phyloP scores from a whole-genome alignment of 2,797 vertebrate species.

The Masticophis lateralis region DNA sequence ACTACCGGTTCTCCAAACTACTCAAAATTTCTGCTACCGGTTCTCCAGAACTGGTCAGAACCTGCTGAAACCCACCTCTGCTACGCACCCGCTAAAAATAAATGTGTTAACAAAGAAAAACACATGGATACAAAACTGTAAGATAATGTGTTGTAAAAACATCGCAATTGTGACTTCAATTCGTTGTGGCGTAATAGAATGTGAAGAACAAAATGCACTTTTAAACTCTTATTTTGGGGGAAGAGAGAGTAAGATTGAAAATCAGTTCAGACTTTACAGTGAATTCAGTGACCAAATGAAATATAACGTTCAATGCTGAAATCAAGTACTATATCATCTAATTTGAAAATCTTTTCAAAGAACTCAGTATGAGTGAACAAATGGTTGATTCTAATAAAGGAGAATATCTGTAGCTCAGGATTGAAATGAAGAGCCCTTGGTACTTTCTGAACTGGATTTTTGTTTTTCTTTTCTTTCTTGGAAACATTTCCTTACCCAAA shows the following conservation, averaged over 20 bases:
- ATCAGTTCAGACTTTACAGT: not conserved
- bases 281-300: not conserved
- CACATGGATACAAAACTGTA: not conserved
- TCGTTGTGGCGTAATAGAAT: not conserved
- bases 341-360: not conserved
- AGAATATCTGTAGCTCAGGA: not conserved
- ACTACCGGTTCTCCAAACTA: no score
- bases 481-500: no score
- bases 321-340: not conserved
- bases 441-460: not conserved
- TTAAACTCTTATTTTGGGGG: not conserved
- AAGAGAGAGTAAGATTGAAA: not conserved
- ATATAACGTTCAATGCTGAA: not conserved
- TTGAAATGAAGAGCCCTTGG: not conserved
- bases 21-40: no score
- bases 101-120: not conserved
- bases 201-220: not conserved
- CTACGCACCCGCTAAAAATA: not conserved
- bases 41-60: no score
- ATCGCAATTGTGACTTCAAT: not conserved
- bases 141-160: not conserved
- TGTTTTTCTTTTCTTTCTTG: no score
- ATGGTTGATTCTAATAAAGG: not conserved
- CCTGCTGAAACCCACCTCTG: no score
- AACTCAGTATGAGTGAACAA: not conserved